phyloP scores from a whole-genome alignment of 1,140 invertebrate genomes.

The Nylanderia fulva region DNA sequence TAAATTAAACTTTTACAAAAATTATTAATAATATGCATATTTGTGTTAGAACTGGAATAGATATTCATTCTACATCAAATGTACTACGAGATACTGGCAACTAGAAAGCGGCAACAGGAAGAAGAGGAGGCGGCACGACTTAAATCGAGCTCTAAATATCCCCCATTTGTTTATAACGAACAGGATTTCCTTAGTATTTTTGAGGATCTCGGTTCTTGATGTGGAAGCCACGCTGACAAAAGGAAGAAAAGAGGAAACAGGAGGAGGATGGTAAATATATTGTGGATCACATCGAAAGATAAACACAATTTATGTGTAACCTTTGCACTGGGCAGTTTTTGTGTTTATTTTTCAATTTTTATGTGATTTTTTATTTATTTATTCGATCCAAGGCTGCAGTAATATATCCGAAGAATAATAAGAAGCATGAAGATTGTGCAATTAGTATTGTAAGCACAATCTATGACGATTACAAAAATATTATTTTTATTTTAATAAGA shows the following conservation, averaged over 20 bases:
- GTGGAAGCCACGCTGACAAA: conserved; percentile 81
- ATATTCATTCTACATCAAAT: conserved; percentile 98
- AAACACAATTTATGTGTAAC: conserved; percentile 84
- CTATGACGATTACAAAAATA: neutral
- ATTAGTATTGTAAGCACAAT: neutral
- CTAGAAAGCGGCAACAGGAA: conserved; percentile 87
- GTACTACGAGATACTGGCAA: conserved; percentile 94
- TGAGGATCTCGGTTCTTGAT: conserved; percentile 81
- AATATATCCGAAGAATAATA: conserved; percentile 76
- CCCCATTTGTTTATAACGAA: conserved; percentile 87
- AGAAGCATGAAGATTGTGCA: conserved; percentile 38
- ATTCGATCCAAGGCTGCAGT: conserved; percentile 45
- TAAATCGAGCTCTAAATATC: conserved; percentile 80
- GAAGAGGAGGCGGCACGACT: conserved; percentile 83
- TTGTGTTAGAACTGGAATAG: conserved; percentile 95
- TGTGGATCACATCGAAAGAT: conserved; percentile 86
- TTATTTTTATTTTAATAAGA: conserved; percentile 5
- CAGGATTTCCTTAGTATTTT: conserved; percentile 88
- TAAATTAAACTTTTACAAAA: neutral
- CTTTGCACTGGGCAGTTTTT: conserved; percentile 82
- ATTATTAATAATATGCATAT: neutral
- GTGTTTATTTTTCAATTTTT: conserved; percentile 84
- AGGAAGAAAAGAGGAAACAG: conserved; percentile 81
- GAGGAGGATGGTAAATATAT: conserved; percentile 87
- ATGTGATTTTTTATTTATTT: conserved; percentile 63